Percentiles rank a stretch among this genome's conserved stretches.
Evolutionary conservation across 2,797 vertebrate species (phyloP).

Genomic region (Sebastes glaucus): DNA sequence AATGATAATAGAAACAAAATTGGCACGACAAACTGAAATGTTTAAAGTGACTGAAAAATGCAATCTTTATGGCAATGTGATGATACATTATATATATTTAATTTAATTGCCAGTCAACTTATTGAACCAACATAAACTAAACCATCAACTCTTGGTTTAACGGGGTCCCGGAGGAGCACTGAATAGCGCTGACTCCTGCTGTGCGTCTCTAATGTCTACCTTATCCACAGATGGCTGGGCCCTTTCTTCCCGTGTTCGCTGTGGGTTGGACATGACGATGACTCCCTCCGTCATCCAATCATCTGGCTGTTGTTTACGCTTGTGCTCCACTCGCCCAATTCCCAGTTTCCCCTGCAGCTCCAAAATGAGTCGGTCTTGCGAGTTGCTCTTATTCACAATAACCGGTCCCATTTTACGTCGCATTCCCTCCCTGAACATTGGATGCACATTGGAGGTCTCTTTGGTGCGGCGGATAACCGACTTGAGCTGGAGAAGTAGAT

Average conservation of each 20-base stretch:
- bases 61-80: background rate
- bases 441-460: slow-evolving; percentile 92
- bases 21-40: background rate
- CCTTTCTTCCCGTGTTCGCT: slow-evolving; percentile 80
- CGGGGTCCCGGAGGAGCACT: background rate
- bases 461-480: slow-evolving; percentile 96
- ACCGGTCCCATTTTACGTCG: slow-evolving; percentile 90
- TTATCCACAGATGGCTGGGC: slow-evolving; percentile 89
- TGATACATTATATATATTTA: background rate
- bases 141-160: slow-evolving; percentile 3
- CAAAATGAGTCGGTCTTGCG: slow-evolving; percentile 90
- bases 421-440: slow-evolving; percentile 92
- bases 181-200: background rate
- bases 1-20: background rate
- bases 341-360: slow-evolving; percentile 95
- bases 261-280: slow-evolving; percentile 89
- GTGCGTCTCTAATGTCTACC: slow-evolving; percentile 80
- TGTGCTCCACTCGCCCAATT: slow-evolving; percentile 83
- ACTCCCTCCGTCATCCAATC: slow-evolving; percentile 94
- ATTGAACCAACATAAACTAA: background rate
- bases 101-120: background rate
- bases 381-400: slow-evolving; percentile 90
- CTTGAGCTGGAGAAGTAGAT: slow-evolving; percentile 88
- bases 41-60: background rate
- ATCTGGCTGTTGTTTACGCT: slow-evolving; percentile 82